A percentile compares a stretch with the other conserved stretches of the same genome.
These are phyloP conservation scores for Saguinus midas DNA, from an alignment of 2,113 vertebrate genomes.

Conservation along the genomic window DNA sequence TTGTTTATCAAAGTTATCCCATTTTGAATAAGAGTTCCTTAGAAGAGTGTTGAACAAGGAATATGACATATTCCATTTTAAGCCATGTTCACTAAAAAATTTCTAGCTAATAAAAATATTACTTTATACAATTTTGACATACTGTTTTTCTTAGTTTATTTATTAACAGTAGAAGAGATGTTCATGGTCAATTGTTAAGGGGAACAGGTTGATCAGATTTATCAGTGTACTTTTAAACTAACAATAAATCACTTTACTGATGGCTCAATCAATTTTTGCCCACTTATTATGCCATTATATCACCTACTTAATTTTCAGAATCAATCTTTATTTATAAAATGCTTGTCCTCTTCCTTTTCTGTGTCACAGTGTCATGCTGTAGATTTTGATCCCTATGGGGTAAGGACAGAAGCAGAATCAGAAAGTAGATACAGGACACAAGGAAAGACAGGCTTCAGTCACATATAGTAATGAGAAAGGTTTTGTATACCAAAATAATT, in stretches of 20 bases:
- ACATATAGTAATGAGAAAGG: background rate
- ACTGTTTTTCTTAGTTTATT: slow-evolving; percentile 7
- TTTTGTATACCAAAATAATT: background rate
- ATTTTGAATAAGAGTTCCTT: background rate
- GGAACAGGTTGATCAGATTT: slow-evolving; percentile 60
- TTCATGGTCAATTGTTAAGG: slow-evolving; percentile 30
- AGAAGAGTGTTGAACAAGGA: background rate
- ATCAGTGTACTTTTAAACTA: slow-evolving; percentile 51
- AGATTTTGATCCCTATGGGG: background rate
- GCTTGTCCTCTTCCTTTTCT: background rate
- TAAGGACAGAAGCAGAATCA: background rate
- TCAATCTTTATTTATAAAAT: slow-evolving; percentile 58
- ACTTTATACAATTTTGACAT: slow-evolving; percentile 7
- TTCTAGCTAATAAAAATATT: background rate
- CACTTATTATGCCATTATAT: slow-evolving; percentile 67
- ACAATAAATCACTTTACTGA: slow-evolving; percentile 65
- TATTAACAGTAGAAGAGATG: background rate
- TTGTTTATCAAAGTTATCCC: background rate
- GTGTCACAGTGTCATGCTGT: background rate
- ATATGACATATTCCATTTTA: background rate
- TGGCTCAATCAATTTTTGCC: slow-evolving; percentile 64
- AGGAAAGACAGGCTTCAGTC: background rate
- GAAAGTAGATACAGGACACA: background rate
- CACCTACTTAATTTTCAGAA: slow-evolving; percentile 62
- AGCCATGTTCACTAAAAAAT: background rate